phyloP scores from a whole-genome alignment of 2,113 vertebrate genomes.

The Heteronetta atricapilla region DNA sequence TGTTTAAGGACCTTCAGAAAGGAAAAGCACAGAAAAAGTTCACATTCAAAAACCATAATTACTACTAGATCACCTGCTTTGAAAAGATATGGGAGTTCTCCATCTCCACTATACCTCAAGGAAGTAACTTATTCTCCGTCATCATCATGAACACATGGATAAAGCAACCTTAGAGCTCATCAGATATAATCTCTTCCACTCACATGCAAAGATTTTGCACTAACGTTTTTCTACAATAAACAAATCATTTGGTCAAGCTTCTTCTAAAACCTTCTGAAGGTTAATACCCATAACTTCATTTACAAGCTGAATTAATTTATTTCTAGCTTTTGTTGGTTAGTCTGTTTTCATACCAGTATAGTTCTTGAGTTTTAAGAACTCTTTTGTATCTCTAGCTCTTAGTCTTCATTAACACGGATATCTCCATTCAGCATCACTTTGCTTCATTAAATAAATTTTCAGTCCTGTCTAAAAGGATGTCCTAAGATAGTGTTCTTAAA shows the following conservation, averaged over 20 bases:
- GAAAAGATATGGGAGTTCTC: not conserved
- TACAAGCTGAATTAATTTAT: not conserved
- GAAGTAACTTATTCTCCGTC: not conserved
- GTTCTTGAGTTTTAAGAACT: not conserved
- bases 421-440: not conserved
- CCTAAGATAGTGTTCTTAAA: not conserved
- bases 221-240: not conserved
- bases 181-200: not conserved
- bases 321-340: not conserved
- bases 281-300: not conserved
- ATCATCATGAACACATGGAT: not conserved
- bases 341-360: not conserved
- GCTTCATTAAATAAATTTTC: not conserved
- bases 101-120: not conserved
- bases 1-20: not conserved
- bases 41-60: not conserved
- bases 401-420: not conserved
- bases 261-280: not conserved
- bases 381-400: not conserved
- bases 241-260: not conserved
- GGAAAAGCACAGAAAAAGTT: not conserved
- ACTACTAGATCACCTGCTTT: not conserved
- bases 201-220: not conserved
- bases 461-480: not conserved
- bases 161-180: not conserved